Evolutionary conservation across 2,113 vertebrate genomes (phyloP), one percentile per base, ranked within the genome.

Genomic region (Lepisosteus osseus): DNA sequence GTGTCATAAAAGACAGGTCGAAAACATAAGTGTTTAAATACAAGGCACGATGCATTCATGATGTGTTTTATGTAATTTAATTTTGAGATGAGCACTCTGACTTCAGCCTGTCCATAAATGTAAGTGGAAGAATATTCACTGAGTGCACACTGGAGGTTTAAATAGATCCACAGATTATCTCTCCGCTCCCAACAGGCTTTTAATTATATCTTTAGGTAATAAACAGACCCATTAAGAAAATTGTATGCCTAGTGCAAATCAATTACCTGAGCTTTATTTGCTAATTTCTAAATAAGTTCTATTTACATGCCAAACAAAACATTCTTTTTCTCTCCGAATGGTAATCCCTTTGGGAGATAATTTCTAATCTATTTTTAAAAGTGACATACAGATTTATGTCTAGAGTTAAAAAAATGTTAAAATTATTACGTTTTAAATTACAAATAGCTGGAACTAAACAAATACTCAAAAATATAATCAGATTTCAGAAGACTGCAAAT

Each of bases 161-260:
- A n/a, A n/a, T 55, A 29, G 55, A 45, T 51, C 44, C 15, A 14
- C 42, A 43, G 55, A 41, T 44, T 54, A 68, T 43, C 17, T 51
- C 44, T 17, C 45, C 11, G 17, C 57, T 3, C 11, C 12, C 14
- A 14, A 72, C 13, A 59, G 65, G 40, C 70, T 54, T 61, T 54
- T 77, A 68, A 81, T 81, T 73, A 77, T 42, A 74, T 65, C 72
- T 61, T 62, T 61, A 78, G 70, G 69, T 74, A 79, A 76, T 77
- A 79, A 81, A 72, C 61, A 1, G 15, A 54, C 70, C 63, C 78
- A 71, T 69, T 72, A 61, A 59, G 74, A 77, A 54, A 63, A 51
- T 47, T 76, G 41, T 15, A 62, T 66, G 68, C 67, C 59, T 47
- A 67, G 54, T 63, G 70, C 70, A 74, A 83, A 76, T 78, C 66